phyloP scores from a whole-genome alignment of 2,797 vertebrate species.

The Micromesistius poutassou region DNA sequence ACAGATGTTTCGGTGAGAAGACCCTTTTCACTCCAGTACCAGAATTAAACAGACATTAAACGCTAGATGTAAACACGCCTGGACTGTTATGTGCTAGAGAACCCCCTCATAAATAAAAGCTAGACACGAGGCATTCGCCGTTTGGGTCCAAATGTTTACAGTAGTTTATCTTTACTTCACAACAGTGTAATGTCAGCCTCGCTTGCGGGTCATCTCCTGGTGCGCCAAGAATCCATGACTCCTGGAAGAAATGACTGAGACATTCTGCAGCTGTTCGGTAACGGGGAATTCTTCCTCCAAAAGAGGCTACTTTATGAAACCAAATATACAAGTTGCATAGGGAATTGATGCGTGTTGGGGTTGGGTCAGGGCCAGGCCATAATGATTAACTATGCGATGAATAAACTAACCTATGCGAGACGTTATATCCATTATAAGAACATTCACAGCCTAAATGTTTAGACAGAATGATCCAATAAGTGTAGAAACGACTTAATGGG shows the following conservation, averaged over 20 bases:
- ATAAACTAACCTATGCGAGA: neutral
- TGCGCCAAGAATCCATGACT: slow-evolving; percentile 8
- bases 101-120: slow-evolving; percentile 27
- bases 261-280: slow-evolving; percentile 50
- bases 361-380: neutral
- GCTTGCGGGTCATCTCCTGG: slow-evolving; percentile 18
- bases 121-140: neutral
- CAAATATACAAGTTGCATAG: neutral
- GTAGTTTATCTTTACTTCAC: slow-evolving; percentile 27
- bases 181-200: slow-evolving; percentile 5
- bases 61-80: neutral
- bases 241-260: slow-evolving; percentile 36
- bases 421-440: neutral
- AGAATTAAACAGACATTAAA: neutral
- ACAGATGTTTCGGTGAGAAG: neutral
- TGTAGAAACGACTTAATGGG: neutral
- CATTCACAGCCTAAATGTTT: neutral
- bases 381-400: neutral
- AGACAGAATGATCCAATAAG: neutral
- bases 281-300: slow-evolving; percentile 8
- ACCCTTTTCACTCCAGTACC: neutral
- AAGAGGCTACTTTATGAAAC: neutral
- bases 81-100: neutral
- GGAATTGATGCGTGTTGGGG: neutral
- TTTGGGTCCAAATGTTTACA: slow-evolving; percentile 31